These are phyloP conservation scores for Halotydeus destructor DNA, from an alignment of 1,140 invertebrate species.

Conservation along the genomic window DNA sequence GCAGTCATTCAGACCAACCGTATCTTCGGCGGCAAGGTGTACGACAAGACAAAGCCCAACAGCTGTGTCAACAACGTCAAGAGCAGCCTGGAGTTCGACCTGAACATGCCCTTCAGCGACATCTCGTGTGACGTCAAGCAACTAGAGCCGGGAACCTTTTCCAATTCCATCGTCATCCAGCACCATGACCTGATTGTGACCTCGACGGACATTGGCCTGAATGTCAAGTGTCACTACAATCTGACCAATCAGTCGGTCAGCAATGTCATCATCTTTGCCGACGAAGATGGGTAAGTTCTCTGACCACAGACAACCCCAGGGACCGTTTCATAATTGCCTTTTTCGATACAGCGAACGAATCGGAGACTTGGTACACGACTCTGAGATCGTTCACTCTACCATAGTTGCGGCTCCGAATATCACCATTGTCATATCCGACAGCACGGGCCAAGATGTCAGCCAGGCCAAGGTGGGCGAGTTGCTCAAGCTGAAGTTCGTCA, in stretches of 20 bases:
- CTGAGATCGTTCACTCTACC: slow-evolving; percentile 24
- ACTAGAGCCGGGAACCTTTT: slow-evolving; percentile 33
- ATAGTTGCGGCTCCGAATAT: slow-evolving; percentile 78
- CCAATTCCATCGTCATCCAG: slow-evolving; percentile 75
- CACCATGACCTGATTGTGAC: slow-evolving; percentile 87
- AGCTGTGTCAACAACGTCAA: slow-evolving; percentile 55
- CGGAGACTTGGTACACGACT: not conserved
- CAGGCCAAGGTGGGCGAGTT: slow-evolving; percentile 33
- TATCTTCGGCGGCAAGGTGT: slow-evolving; percentile 78
- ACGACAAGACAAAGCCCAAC: slow-evolving; percentile 74
- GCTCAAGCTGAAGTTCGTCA: slow-evolving; percentile 68
- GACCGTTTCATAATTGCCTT: slow-evolving; percentile 49
- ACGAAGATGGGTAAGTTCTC: slow-evolving; percentile 19
- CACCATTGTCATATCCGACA: slow-evolving; percentile 61
- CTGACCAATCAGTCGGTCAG: slow-evolving; percentile 76
- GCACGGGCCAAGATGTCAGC: slow-evolving; percentile 27
- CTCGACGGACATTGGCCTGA: slow-evolving; percentile 69
- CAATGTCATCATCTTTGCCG: slow-evolving; percentile 35
- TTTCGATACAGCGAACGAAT: slow-evolving; percentile 25
- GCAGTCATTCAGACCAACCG: slow-evolving; percentile 73
- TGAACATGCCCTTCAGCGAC: slow-evolving; percentile 19
- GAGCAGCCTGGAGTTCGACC: slow-evolving; percentile 19
- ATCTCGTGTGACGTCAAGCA: slow-evolving; percentile 19
- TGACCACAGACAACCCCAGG: slow-evolving; percentile 78
- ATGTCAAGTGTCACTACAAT: slow-evolving; percentile 78